These are phyloP conservation scores for Aradophagus sp. DNA, from an alignment of 1,140 invertebrate species.

Conservation along the genomic window DNA sequence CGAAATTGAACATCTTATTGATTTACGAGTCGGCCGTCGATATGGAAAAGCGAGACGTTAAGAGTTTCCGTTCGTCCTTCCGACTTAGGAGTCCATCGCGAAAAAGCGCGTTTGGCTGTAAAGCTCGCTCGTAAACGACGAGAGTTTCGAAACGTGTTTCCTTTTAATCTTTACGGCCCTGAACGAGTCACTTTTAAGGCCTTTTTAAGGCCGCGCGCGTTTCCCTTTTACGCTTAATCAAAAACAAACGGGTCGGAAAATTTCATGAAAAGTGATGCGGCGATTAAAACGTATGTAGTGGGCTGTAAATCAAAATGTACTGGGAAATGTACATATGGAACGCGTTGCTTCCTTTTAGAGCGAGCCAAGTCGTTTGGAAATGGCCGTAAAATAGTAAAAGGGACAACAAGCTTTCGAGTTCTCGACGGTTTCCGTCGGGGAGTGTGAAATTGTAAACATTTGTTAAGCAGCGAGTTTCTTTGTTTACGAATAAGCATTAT, in stretches of 20 bases:
- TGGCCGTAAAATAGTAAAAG: too few species aligned
- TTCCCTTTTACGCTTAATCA: conserved; percentile 31
- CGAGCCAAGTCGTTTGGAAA: too few species aligned
- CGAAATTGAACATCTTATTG: too few species aligned
- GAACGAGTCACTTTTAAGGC: conserved; percentile 14
- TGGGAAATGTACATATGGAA: not conserved
- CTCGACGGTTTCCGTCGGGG: too few species aligned
- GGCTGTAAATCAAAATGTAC: conserved; percentile 19
- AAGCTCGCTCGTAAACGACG: conserved; percentile 21
- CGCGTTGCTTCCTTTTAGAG: too few species aligned
- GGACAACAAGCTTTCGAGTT: too few species aligned
- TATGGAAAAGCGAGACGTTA: conserved; percentile 1
- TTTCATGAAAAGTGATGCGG: conserved; percentile 13
- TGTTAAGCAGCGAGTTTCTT: too few species aligned
- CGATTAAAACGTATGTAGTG: conserved; percentile 25
- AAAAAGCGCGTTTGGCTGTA: conserved; percentile 19
- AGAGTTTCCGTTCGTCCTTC: conserved; percentile 10
- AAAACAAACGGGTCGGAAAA: conserved; percentile 24
- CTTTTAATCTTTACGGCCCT: conserved; percentile 43
- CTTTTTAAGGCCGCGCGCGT: conserved; percentile 13
- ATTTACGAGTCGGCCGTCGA: too few species aligned
- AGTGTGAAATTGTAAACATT: too few species aligned
- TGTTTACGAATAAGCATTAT: too few species aligned
- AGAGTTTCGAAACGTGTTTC: conserved; percentile 27
- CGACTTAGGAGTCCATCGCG: conserved; percentile 14